phyloP scores from a whole-genome alignment of 2,888 invertebrate genomes.

The Netelia virgata region DNA sequence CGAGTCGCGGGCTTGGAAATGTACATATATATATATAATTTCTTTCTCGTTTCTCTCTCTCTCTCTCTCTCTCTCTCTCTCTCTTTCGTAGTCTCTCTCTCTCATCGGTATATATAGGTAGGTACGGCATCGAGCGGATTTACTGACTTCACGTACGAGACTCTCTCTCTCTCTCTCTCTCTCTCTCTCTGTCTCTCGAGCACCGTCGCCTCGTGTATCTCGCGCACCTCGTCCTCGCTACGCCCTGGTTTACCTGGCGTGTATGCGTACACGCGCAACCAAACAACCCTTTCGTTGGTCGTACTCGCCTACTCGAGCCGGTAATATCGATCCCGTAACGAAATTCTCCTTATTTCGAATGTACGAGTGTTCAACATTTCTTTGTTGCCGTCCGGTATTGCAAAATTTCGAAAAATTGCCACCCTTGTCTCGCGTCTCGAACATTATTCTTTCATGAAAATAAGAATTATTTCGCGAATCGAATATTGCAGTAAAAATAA shows the following conservation, averaged over 20 bases:
- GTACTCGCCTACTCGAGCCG: constrained; percentile 27
- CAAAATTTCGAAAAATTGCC: too few relatives aligned
- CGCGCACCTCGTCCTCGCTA: constrained; percentile 17
- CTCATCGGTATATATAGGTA: background rate
- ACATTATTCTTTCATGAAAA: too few relatives aligned
- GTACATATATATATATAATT: background rate
- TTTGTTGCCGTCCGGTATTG: too few relatives aligned
- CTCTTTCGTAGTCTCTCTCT: background rate
- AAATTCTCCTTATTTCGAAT: constrained; percentile 13
- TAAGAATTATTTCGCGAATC: too few relatives aligned
- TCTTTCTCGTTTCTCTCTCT: constrained; percentile 2
- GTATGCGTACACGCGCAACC: constrained; percentile 73
- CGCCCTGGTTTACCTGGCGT: constrained; percentile 50
- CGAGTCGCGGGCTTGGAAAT: constrained; percentile 54
- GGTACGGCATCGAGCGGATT: constrained; percentile 40
- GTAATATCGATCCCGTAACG: constrained; percentile 50
- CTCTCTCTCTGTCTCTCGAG: background rate
- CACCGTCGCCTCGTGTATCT: background rate
- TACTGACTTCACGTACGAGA: constrained; percentile 64
- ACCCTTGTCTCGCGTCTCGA: too few relatives aligned
- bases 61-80: constrained; percentile 37
- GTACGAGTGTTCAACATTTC: too few relatives aligned
- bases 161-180: constrained; percentile 69
- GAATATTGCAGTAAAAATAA: too few relatives aligned
- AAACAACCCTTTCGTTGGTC: constrained; percentile 73